Evolutionary conservation across 2,888 invertebrate genomes (phyloP).

Genomic region (Unio pictorum): DNA sequence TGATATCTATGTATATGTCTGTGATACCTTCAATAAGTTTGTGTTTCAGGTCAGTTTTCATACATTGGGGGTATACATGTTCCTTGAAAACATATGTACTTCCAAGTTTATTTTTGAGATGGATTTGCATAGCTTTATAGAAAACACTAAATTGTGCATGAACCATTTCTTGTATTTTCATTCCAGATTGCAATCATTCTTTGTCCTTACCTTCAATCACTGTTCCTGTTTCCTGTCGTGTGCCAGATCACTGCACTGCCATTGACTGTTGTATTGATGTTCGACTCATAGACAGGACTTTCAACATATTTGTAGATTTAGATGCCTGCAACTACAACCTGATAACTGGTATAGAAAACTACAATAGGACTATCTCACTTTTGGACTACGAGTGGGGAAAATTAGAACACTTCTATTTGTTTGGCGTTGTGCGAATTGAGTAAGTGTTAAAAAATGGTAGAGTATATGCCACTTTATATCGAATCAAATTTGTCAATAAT

Average conservation of each 20-base stretch:
- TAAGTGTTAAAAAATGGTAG: not conserved
- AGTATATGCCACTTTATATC: no score
- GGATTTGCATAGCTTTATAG: no score
- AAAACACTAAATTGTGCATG: no score
- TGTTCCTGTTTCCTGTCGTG: conserved; percentile 20
- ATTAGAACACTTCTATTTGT: not conserved
- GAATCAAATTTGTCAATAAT: no score
- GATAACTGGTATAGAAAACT: conserved; percentile 13
- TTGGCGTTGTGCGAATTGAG: conserved; percentile 1
- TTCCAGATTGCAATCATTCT: conserved; percentile 18
- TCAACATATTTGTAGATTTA: conserved; percentile 21
- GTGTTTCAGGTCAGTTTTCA: no score
- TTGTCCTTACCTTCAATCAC: conserved; percentile 13
- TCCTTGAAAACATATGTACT: no score
- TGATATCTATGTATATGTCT: no score
- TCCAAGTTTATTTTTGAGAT: no score
- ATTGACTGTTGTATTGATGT: conserved; percentile 35
- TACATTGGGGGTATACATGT: no score
- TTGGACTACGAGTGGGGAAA: not conserved
- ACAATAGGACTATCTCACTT: conserved; percentile 3
- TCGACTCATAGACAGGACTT: conserved; percentile 15
- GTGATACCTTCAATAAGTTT: no score
- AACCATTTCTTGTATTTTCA: not conserved
- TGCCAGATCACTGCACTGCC: conserved; percentile 22
- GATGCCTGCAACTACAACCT: conserved; percentile 30